phyloP scores from a whole-genome alignment of 2,888 invertebrate species.

The Halictus quadricinctus region DNA sequence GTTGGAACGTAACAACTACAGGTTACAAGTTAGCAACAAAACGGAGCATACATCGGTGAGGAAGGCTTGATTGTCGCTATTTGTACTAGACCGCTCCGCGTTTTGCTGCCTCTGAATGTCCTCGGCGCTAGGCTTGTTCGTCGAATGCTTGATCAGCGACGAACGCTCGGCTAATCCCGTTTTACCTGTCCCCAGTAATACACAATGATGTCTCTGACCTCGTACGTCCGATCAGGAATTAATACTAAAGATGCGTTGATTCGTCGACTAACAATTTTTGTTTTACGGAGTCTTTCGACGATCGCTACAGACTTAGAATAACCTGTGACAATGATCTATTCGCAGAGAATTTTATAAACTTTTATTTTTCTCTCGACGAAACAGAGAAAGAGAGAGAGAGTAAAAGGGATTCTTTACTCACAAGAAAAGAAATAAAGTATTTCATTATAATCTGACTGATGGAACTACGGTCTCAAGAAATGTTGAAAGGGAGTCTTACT shows the following conservation, averaged over 20 bases:
- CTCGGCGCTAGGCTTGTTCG: conserved; percentile 87
- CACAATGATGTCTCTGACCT: background rate
- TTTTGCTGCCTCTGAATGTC: conserved; percentile 88
- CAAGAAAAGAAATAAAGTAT: too few relatives aligned
- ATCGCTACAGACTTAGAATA: too few relatives aligned
- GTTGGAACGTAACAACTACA: too few relatives aligned
- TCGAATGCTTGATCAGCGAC: conserved; percentile 92
- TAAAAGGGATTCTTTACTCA: too few relatives aligned
- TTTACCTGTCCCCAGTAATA: conserved; percentile 76
- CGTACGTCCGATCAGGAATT: background rate
- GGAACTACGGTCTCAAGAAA: background rate
- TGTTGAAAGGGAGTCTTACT: conserved; percentile 80
- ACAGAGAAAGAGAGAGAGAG: too few relatives aligned
- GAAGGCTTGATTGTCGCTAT: conserved; percentile 96
- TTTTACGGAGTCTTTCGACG: too few relatives aligned
- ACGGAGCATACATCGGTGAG: conserved; percentile 90
- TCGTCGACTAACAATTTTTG: too few relatives aligned
- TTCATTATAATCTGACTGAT: background rate
- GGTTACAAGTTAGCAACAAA: background rate
- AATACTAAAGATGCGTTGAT: too few relatives aligned
- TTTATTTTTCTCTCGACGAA: too few relatives aligned
- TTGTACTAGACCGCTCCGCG: conserved; percentile 89
- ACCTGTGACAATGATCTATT: too few relatives aligned
- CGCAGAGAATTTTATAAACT: too few relatives aligned
- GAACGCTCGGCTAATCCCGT: conserved; percentile 95